A percentile compares a stretch with the other conserved stretches of the same genome.
Evolutionary conservation across 2,113 vertebrate genomes (phyloP).

Genomic region (Isichthys henryi): DNA sequence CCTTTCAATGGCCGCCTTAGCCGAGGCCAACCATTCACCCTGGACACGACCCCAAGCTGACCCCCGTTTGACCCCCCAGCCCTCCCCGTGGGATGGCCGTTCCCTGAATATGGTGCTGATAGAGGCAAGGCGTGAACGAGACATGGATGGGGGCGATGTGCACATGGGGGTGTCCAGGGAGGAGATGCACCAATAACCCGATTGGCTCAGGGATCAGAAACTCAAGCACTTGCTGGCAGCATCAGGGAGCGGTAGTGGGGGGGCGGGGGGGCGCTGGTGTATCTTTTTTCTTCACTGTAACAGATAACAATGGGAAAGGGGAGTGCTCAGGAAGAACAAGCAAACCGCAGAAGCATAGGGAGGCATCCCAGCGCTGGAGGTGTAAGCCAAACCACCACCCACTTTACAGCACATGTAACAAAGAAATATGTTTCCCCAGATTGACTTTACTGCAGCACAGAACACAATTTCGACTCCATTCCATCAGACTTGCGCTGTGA

Average conservation of each 20-base stretch:
- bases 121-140: slow-evolving; percentile 79
- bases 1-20: slow-evolving; percentile 33
- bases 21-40: slow-evolving; percentile 44
- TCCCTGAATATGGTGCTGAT: slow-evolving; percentile 67
- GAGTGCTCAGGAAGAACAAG: not conserved
- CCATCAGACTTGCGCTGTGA: not conserved
- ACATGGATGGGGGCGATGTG: slow-evolving; percentile 66
- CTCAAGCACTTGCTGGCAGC: not conserved
- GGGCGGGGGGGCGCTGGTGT: not conserved
- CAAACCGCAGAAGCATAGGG: not conserved
- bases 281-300: not conserved
- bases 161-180: slow-evolving; percentile 61
- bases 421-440: not conserved
- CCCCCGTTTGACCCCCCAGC: slow-evolving; percentile 58
- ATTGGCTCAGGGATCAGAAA: not conserved
- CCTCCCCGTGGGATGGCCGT: not conserved
- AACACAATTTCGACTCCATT: not conserved
- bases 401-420: not conserved
- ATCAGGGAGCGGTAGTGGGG: not conserved
- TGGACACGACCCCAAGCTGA: slow-evolving; percentile 51
- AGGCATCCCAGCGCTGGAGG: not conserved
- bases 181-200: not conserved
- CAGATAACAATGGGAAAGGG: not conserved
- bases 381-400: not conserved
- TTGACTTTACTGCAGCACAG: not conserved